Percentiles rank a stretch among this genome's conserved stretches.
phyloP scores from a whole-genome alignment of 2,797 vertebrate species.

The Manis pentadactyla region DNA sequence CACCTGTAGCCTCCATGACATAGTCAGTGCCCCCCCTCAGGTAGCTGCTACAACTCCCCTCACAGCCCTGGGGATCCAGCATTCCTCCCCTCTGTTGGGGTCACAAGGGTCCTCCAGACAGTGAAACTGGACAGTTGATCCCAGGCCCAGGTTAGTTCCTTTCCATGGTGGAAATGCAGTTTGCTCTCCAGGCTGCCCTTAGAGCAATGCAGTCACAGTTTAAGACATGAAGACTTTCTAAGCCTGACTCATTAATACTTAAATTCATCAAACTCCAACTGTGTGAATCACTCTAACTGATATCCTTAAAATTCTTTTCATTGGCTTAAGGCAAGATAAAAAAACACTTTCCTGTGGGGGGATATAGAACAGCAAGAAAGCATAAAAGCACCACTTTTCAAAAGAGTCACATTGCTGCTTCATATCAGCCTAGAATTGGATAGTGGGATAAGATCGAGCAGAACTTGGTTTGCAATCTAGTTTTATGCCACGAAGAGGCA shows the following conservation, averaged over 20 bases:
- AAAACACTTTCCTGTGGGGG: background rate
- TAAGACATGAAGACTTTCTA: background rate
- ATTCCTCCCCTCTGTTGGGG: background rate
- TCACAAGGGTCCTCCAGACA: background rate
- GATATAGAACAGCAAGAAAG: background rate
- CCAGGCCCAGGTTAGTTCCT: background rate
- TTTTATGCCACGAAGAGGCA: background rate
- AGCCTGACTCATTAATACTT: background rate
- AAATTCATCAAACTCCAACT: background rate
- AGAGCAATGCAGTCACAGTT: background rate
- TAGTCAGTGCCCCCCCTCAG: background rate
- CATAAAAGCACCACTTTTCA: background rate
- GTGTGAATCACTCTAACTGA: background rate
- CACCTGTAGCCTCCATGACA: no score
- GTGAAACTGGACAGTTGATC: background rate
- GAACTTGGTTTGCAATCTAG: background rate
- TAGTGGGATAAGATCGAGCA: background rate
- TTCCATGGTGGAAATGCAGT: background rate
- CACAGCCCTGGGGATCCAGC: background rate
- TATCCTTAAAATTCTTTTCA: background rate
- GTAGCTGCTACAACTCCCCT: background rate
- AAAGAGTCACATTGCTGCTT: background rate
- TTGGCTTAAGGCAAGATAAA: conserved; percentile 6
- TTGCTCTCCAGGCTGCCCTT: background rate
- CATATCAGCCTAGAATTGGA: background rate